Percentiles rank a stretch among this genome's conserved stretches.
Evolutionary conservation across 2,113 vertebrate genomes (phyloP).

Genomic region (Melospiza melodia): DNA sequence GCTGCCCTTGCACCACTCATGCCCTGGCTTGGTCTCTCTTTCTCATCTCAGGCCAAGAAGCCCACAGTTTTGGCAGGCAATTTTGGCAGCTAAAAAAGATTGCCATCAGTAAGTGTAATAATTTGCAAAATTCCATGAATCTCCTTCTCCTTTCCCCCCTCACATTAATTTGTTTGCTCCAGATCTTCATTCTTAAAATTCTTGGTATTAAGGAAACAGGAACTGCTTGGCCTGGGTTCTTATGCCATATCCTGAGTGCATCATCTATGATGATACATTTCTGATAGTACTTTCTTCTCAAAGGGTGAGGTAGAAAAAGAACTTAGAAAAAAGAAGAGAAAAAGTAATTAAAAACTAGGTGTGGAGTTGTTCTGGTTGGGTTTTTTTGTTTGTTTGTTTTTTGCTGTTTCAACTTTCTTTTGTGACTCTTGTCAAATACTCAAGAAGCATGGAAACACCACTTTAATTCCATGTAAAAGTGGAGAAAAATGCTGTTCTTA

Average conservation of each 20-base stretch:
- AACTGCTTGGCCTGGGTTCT: neutral
- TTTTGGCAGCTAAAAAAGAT: neutral
- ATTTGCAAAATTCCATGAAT: neutral
- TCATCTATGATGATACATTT: neutral
- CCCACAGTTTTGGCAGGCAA: neutral
- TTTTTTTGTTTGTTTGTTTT: neutral
- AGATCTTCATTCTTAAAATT: neutral
- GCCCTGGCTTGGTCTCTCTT: neutral
- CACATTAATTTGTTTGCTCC: neutral
- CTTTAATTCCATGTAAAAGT: neutral
- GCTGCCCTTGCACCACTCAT: neutral
- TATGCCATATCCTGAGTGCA: neutral
- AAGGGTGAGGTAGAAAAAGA: neutral
- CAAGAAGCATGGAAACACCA: neutral
- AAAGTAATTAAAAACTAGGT: neutral
- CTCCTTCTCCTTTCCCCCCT: neutral
- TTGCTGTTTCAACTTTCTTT: neutral
- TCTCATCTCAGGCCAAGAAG: neutral
- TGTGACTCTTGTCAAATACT: neutral
- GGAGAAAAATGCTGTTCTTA: neutral
- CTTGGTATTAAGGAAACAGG: neutral
- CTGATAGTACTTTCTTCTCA: neutral
- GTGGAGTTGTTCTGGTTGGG: accelerated
- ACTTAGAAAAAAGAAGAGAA: neutral
- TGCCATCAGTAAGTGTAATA: neutral